Evolutionary conservation across 2,113 vertebrate species (phyloP).

Genomic region (Plotosus lineatus): DNA sequence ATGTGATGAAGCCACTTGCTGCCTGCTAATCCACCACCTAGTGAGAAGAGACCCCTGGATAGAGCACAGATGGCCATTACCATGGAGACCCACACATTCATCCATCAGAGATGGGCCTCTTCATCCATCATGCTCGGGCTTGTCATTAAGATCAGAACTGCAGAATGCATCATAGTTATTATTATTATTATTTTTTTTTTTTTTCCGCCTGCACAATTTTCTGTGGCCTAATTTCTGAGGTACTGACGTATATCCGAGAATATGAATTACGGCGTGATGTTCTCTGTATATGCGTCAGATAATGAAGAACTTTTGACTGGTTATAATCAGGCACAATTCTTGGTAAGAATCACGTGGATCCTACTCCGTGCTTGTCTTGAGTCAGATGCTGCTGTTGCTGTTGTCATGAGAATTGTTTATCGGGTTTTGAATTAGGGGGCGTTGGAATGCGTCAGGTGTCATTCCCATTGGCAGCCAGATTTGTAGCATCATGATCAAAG

Average conservation of each 20-base stretch:
- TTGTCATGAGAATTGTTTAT: background rate
- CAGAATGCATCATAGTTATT: background rate
- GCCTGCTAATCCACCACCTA: constrained; percentile 35
- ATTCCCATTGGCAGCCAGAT: background rate
- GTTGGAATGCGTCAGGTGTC: background rate
- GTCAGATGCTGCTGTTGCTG: too few relatives aligned
- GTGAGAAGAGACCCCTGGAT: constrained; percentile 46
- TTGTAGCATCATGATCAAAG: background rate
- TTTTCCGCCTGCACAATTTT: background rate
- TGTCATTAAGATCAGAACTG: background rate
- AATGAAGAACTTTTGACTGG: background rate
- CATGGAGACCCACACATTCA: constrained; percentile 44
- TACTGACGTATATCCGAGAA: background rate
- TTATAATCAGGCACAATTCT: background rate
- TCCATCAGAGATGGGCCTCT: constrained; percentile 27
- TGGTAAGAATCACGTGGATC: background rate
- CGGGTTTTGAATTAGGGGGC: background rate
- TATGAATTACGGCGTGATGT: background rate
- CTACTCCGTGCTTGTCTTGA: background rate
- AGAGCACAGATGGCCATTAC: constrained; percentile 50
- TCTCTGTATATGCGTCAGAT: background rate
- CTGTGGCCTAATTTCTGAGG: background rate
- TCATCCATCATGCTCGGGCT: background rate
- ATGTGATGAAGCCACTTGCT: constrained; percentile 22
- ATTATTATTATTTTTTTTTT: too few relatives aligned